phyloP scores from a whole-genome alignment of 2,888 invertebrate genomes.

The Dastarcus helophoroides region DNA sequence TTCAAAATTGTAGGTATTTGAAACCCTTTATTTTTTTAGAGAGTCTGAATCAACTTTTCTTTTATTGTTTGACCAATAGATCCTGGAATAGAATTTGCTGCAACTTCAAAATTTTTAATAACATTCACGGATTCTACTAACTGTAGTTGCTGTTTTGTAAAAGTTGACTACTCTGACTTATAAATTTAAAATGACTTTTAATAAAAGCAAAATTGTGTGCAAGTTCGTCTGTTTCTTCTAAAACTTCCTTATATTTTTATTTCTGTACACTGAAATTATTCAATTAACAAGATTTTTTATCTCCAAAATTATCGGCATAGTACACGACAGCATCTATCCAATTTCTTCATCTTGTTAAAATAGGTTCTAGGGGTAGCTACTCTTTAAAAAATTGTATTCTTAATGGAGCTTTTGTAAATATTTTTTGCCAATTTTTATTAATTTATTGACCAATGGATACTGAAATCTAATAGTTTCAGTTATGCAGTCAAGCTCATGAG shows the following conservation, averaged over 20 bases:
- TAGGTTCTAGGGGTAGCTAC: conserved; percentile 3
- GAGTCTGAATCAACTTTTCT: conserved; percentile 1
- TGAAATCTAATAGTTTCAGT: conserved; percentile 9
- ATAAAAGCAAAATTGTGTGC: conserved; percentile 1
- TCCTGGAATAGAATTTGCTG: conserved; percentile 1
- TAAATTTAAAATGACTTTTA: background rate
- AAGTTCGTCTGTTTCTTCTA: too few relatives aligned
- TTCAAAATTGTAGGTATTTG: conserved; percentile 1
- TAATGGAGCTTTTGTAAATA: conserved; percentile 10
- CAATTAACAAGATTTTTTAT: conserved; percentile 4
- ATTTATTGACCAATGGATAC: conserved; percentile 9
- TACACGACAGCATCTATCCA: conserved; percentile 10
- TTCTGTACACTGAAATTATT: conserved; percentile 4
- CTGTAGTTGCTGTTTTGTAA: background rate
- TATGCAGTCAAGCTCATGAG: conserved; percentile 4
- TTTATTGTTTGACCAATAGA: conserved; percentile 3
- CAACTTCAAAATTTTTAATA: conserved; percentile 1
- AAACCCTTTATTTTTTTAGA: conserved; percentile 5
- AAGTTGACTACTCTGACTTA: conserved; percentile 1
- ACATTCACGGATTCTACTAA: conserved; percentile 1
- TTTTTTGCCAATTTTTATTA: conserved; percentile 10
- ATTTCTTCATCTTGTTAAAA: conserved; percentile 10
- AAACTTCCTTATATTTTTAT: too few relatives aligned
- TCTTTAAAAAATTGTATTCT: conserved; percentile 7
- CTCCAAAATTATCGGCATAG: conserved; percentile 7